Evolutionary conservation across 2,888 invertebrate species (phyloP).

Genomic region (Athalia rosae): DNA sequence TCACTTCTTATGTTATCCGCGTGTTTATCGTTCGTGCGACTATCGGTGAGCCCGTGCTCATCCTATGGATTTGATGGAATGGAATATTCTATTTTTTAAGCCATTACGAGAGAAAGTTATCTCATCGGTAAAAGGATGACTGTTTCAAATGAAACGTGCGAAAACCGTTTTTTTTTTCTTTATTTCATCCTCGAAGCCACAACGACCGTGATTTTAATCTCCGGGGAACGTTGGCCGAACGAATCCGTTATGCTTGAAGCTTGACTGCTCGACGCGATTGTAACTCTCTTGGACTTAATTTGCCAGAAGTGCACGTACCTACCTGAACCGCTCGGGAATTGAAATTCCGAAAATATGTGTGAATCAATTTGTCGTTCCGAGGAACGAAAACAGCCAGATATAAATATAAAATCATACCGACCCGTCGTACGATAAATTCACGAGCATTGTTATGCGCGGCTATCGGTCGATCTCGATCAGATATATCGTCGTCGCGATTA

Average conservation of each 20-base stretch:
- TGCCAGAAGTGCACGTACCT: too few relatives aligned
- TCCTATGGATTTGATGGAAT: background rate
- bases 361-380: too few relatives aligned
- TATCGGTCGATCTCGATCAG: background rate
- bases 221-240: background rate
- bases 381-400: background rate
- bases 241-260: background rate
- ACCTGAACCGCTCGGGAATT: too few relatives aligned
- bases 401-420: too few relatives aligned
- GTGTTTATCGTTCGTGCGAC: too few relatives aligned
- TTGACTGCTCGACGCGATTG: background rate
- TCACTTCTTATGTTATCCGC: too few relatives aligned
- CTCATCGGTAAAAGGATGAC: background rate
- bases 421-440: too few relatives aligned
- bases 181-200: background rate
- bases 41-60: background rate
- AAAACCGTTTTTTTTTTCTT: constrained; percentile 7
- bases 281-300: too few relatives aligned
- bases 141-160: constrained; percentile 3
- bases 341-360: too few relatives aligned
- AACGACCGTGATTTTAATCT: constrained; percentile 18
- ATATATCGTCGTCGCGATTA: background rate
- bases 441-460: background rate
- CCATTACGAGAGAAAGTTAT: background rate
- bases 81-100: background rate